Evolutionary conservation across 2,888 invertebrate species (phyloP).

Genomic region (Chymomyza amoena): DNA sequence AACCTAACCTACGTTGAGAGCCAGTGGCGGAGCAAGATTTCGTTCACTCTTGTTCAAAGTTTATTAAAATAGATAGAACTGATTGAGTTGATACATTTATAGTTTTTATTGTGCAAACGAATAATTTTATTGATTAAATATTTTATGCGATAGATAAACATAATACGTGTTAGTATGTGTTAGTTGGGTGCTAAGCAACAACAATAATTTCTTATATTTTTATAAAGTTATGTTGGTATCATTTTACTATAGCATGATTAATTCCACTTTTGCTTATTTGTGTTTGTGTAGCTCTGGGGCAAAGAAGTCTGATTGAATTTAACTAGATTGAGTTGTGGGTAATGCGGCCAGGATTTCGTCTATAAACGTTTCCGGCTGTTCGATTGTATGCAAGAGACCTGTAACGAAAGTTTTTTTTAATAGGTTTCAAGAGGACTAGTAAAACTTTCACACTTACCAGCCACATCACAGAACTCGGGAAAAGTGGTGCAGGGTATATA

Average conservation of each 20-base stretch:
- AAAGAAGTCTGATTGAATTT: slow-evolving; percentile 29
- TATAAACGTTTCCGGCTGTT: slow-evolving; percentile 76
- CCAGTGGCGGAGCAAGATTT: too few species aligned
- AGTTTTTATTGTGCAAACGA: slow-evolving; percentile 63
- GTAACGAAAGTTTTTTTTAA: neutral
- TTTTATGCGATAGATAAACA: slow-evolving; percentile 55
- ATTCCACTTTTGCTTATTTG: neutral
- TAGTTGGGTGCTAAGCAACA: neutral
- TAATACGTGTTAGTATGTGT: slow-evolving; percentile 9
- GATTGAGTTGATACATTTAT: neutral
- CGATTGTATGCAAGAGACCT: slow-evolving; percentile 77
- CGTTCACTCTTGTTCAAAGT: neutral
- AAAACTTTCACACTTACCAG: slow-evolving; percentile 80
- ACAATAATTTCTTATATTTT: neutral
- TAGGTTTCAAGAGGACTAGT: neutral
- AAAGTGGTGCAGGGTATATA: slow-evolving; percentile 93
- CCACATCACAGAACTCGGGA: slow-evolving; percentile 95
- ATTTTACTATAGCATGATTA: neutral
- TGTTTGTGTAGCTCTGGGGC: neutral
- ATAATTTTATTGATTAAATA: slow-evolving; percentile 72
- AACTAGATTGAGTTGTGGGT: slow-evolving; percentile 71
- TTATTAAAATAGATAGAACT: neutral
- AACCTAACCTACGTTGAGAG: too few species aligned
- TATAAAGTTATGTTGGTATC: neutral
- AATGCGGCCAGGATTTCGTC: slow-evolving; percentile 72